Conservation (phyloP, 2,888 invertebrate species). For the Orthosia gracilis region DNA sequence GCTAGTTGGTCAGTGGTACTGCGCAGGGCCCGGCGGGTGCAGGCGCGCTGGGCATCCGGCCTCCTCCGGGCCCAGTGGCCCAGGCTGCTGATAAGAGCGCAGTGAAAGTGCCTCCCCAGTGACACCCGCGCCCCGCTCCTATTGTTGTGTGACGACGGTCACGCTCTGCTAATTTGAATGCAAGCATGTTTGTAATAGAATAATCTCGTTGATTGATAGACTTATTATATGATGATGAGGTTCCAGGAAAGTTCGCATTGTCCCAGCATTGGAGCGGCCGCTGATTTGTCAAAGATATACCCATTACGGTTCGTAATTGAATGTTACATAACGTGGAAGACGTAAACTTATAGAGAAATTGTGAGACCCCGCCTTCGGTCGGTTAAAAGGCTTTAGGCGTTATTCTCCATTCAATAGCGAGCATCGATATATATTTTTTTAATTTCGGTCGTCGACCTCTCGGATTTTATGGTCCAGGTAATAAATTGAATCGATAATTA, state of each 20-base stretch:
- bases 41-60: conserved; percentile 67
- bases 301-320: conserved; percentile 83
- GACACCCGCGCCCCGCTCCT: conserved; percentile 72
- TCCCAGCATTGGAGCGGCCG: conserved; percentile 77
- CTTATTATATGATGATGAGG: conserved; percentile 86
- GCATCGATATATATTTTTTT: conserved; percentile 78
- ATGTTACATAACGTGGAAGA: conserved; percentile 83
- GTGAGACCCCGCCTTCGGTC: conserved; percentile 82
- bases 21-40: conserved; percentile 48
- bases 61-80: conserved; percentile 63
- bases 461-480: conserved; percentile 84
- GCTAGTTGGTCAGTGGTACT: conserved; percentile 54
- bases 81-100: conserved; percentile 74
- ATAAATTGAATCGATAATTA: conserved; percentile 86
- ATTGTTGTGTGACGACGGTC: conserved; percentile 82
- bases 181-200: conserved; percentile 82
- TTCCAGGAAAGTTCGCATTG: conserved; percentile 82
- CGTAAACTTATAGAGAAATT: conserved; percentile 84
- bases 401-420: conserved; percentile 85
- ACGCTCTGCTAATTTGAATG: conserved; percentile 85
- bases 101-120: conserved; percentile 79
- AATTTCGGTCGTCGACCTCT: conserved; percentile 82
- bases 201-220: conserved; percentile 87
- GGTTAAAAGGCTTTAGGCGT: conserved; percentile 84
- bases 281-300: conserved; percentile 81